Conservation (phyloP, 1,140 invertebrate species). For the Eueides isabella region DNA sequence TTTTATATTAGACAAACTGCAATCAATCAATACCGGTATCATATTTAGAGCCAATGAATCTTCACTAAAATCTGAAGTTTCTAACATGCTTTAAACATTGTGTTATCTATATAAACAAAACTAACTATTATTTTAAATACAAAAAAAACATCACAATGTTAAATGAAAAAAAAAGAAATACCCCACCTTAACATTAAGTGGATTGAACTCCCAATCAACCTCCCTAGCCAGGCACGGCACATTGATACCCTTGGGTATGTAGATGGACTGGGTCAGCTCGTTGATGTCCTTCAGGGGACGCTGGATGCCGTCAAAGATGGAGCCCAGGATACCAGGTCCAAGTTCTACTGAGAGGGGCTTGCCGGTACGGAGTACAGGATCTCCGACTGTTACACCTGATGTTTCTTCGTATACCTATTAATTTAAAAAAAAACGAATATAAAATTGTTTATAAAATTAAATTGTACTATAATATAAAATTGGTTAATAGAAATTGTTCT, state of each 20-base stretch:
- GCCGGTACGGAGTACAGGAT: slow-evolving; percentile 98
- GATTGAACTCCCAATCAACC: slow-evolving; percentile 96
- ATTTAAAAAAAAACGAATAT: background rate
- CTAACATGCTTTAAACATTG: too few species aligned
- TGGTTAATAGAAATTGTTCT: too few species aligned
- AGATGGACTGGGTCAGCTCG: slow-evolving; percentile 96
- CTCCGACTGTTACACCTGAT: slow-evolving; percentile 99
- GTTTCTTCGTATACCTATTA: slow-evolving; percentile 98
- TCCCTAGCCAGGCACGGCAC: slow-evolving; percentile 93
- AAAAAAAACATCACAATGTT: too few species aligned
- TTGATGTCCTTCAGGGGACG: slow-evolving; percentile 98
- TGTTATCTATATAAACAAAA: too few species aligned
- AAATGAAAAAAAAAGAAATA: background rate
- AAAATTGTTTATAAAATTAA: too few species aligned
- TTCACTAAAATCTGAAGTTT: too few species aligned
- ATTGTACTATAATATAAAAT: too few species aligned
- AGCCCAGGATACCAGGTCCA: slow-evolving; percentile 99
- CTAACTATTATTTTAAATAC: too few species aligned
- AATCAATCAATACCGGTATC: too few species aligned
- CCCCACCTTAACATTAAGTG: slow-evolving; percentile 89
- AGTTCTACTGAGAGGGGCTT: slow-evolving; percentile 99
- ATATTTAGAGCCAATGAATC: too few species aligned
- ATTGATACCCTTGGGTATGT: slow-evolving; percentile 99
- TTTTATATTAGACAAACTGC: too few species aligned
- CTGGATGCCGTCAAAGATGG: slow-evolving; percentile 99